Evolutionary conservation across 1,140 invertebrate genomes (phyloP).

Genomic region (Brachionus plicatilis): DNA sequence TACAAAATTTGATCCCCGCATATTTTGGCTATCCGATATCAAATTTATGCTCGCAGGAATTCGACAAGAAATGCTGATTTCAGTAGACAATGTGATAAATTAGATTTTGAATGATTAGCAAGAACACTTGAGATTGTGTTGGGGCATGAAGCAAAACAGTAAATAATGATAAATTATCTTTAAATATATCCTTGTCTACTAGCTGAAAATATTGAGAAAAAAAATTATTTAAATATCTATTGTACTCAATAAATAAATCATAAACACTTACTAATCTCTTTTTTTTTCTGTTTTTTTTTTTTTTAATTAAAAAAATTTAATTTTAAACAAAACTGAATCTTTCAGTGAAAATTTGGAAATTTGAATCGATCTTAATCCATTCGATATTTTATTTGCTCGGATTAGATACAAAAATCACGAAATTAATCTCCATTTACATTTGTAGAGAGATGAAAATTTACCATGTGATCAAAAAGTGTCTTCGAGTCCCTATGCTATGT

Average conservation of each 20-base stretch:
- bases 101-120: not conserved
- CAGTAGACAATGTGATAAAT: not conserved
- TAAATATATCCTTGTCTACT: not conserved
- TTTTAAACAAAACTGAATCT: not conserved
- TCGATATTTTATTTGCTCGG: not conserved
- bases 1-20: not conserved
- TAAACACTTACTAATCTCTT: not conserved
- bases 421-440: not conserved
- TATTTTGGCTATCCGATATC: not conserved
- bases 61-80: not conserved
- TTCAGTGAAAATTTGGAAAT: not conserved
- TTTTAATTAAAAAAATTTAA: not conserved
- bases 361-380: not conserved
- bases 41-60: not conserved
- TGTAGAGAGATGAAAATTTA: too few relatives aligned
- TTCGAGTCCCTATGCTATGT: not conserved
- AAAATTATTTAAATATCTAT: not conserved
- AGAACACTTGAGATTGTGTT: not conserved
- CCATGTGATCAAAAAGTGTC: not conserved
- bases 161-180: not conserved
- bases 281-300: not conserved
- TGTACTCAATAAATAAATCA: not conserved
- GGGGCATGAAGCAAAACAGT: not conserved
- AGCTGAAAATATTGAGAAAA: not conserved
- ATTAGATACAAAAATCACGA: not conserved